Evolutionary conservation across 2,113 vertebrate genomes (phyloP).

Genomic region (Malurus melanocephalus): DNA sequence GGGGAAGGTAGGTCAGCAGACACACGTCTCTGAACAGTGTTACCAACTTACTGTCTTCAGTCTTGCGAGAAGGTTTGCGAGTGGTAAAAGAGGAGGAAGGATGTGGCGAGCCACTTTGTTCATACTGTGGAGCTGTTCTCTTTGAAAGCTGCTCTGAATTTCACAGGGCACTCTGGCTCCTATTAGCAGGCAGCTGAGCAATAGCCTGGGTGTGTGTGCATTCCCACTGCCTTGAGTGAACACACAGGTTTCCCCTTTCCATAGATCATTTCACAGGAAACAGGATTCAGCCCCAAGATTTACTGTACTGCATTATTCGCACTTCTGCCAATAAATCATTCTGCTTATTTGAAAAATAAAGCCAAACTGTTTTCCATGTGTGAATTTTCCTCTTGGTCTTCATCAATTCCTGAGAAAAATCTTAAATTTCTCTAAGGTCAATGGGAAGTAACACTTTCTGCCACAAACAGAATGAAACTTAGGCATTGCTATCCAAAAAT

Average conservation of each 20-base stretch:
- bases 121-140: not conserved
- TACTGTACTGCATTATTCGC: not conserved
- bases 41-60: not conserved
- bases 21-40: not conserved
- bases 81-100: slow-evolving; percentile 12
- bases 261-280: slow-evolving; percentile 40
- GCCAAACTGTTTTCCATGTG: slow-evolving; percentile 14
- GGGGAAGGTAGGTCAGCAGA: not conserved
- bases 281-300: slow-evolving; percentile 15
- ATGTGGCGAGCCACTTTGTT: slow-evolving; percentile 4
- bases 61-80: not conserved
- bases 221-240: not conserved
- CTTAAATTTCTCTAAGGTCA: slow-evolving; percentile 8
- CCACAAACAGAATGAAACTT: not conserved
- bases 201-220: not conserved
- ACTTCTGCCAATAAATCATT: slow-evolving; percentile 41
- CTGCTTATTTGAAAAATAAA: slow-evolving; percentile 28
- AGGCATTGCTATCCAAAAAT: not conserved
- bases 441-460: not conserved
- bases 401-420: not conserved
- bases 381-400: not conserved
- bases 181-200: slow-evolving; percentile 21
- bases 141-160: slow-evolving; percentile 2
- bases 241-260: slow-evolving; percentile 10
- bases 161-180: not conserved